Conservation (phyloP, 1,140 invertebrate species). For the Lasioglossum albipes region DNA sequence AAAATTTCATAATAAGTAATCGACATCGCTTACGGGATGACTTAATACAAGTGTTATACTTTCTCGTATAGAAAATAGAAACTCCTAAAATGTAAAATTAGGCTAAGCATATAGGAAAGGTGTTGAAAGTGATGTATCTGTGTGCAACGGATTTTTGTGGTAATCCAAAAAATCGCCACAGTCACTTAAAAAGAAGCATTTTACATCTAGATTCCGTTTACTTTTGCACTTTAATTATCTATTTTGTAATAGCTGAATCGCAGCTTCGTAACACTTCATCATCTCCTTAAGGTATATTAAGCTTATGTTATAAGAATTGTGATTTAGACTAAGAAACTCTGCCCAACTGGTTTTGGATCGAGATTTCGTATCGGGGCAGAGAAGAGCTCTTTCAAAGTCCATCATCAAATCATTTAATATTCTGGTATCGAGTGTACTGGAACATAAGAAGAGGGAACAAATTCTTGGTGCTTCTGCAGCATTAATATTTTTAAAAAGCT, state of each 20-base stretch:
- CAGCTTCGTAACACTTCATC: constrained; percentile 64
- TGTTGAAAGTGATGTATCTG: neutral
- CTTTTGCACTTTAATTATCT: constrained; percentile 26
- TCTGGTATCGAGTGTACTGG: constrained; percentile 67
- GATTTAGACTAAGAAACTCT: constrained; percentile 80
- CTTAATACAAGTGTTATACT: constrained; percentile 17
- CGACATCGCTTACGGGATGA: too few species aligned
- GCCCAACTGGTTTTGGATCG: constrained; percentile 81
- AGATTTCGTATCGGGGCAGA: constrained; percentile 67
- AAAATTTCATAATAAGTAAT: too few species aligned
- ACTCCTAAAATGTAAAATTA: constrained; percentile 20
- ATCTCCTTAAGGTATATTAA: constrained; percentile 64
- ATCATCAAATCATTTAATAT: constrained; percentile 74
- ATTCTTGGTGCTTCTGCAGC: neutral
- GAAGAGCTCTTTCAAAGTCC: constrained; percentile 69
- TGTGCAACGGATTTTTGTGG: neutral
- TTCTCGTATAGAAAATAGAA: constrained; percentile 21
- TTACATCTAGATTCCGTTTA: neutral
- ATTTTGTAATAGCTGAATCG: constrained; percentile 60
- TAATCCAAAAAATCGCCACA: constrained; percentile 12
- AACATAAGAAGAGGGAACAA: constrained; percentile 42
- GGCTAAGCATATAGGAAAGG: neutral
- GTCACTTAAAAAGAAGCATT: constrained; percentile 11
- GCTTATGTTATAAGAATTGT: constrained; percentile 58
- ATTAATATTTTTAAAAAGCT: neutral